Base-by-base conservation (phyloP, 2,797 vertebrate species). In the Bovichtus variegatus region DNA sequence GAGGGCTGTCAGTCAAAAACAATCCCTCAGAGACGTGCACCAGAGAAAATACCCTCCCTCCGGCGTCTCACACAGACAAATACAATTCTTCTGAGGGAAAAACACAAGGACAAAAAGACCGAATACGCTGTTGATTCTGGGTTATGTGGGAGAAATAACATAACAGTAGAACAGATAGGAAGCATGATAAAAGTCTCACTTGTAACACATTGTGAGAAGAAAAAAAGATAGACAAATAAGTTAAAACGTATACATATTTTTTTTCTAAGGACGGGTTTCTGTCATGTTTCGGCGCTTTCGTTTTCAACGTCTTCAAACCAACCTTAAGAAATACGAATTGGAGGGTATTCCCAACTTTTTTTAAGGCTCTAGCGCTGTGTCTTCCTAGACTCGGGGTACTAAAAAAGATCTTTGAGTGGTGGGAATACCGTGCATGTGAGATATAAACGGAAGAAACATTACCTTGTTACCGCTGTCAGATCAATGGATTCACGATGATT, bases 1-100 rank as follows among this genome's bases (percentile, higher is more conserved):
- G 63, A 29, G 12, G 16, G 15, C 71, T 83, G 87, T 82, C 86
- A 86, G 40, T 90, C 90, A 88, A 74, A n/a, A 81, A 62, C 60
- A 64, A 71, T 36, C 64, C 74, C 57, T 49, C 38, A n/a, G 74
- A 80, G 85, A 84, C n/a, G 6, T 9, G 31, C 31, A 34, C 63
- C 55, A 67, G 65, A 80, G 38, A 64, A 73, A 80, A 78, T 25
- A 67, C 40, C 47, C 41, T 8, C 53, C 59, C 19, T n/a, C 27
- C 3, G 9, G 57, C 73, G 64, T 76, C 74, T 82, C 83, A 80
- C 67, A 87, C 78, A 83, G 18, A 62, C 65, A 59, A 40, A 34
- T 23, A 51, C 43, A 65, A 51, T 51, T 51, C 68, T 74, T 84
- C 57, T 75, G 51, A 83, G 50, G 43, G 3, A 19, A 53, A 71